Evolutionary conservation across 2,797 vertebrate species (phyloP), one percentile per base, ranked within the genome.

Genomic region (Typhlichthys subterraneus): DNA sequence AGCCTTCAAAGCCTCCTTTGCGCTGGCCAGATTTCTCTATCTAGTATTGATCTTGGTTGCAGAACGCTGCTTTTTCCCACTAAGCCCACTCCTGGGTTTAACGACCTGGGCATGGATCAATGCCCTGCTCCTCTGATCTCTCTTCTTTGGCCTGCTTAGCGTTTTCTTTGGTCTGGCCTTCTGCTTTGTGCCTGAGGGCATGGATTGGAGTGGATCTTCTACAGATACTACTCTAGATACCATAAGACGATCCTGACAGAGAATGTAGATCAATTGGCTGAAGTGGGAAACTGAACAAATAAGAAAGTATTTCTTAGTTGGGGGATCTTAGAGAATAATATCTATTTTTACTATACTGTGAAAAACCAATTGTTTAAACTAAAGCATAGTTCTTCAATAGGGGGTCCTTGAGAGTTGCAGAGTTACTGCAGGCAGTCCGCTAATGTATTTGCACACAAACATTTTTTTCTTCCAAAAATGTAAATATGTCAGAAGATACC

Each of bases 31-130:
- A 87, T 80, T 79, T 85, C 79, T 88, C 79, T 79, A 77, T 87
- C 72, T 7, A 4, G 50, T 83, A 91, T 90, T 80, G 90, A 92
- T 88, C 83, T 75, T 65, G 61, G 61, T 56, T 77, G 85, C 75
- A 81, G 79, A 87, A 88, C 15, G 74, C 75, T 81, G 76, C 77
- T 75, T 68, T 76, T 4, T 67, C 70, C 74, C 75, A 72, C 87
- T 79, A 83, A 88, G 65, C 77, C 77, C 78, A 76, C 79, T 87
- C 80, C 58, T 72, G 69, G 65, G 80, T 85, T 85, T 89, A 92
- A 92, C 90, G 89, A 91, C 80, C 80, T 84, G 82, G 82, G 88
- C 85, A 73, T 59, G 61, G 81, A 87, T 86, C 79, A 73, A 92
- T 90, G 73, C 74, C 71, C 78, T 49, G 80, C 68, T 80, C 75